These are phyloP conservation scores for Eueremaeus valkanovi DNA, from an alignment of 2,888 invertebrate genomes.

Conservation along the genomic window DNA sequence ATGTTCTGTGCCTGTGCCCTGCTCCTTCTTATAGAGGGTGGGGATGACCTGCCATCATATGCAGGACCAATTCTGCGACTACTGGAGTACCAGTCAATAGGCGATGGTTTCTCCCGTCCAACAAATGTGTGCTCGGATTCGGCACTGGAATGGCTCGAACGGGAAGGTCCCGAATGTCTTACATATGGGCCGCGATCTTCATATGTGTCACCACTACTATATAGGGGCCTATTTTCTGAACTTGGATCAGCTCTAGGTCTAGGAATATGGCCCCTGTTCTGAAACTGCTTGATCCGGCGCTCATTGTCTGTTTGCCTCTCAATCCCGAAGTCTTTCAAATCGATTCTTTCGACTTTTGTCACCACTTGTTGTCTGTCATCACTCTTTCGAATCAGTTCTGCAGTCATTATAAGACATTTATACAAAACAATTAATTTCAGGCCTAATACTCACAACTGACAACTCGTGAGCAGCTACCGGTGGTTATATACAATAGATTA, in stretches of 20 bases:
- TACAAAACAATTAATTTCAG: neutral
- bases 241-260: neutral
- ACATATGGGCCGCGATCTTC: too few relatives aligned
- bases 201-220: too few relatives aligned
- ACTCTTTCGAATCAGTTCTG: neutral
- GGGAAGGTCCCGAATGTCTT: too few relatives aligned
- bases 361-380: conserved; percentile 3
- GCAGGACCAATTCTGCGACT: neutral
- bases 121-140: too few relatives aligned
- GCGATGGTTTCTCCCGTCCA: neutral
- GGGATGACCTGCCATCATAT: neutral
- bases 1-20: too few relatives aligned
- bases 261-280: neutral
- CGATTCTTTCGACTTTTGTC: conserved; percentile 19
- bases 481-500: too few relatives aligned
- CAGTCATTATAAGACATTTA: too few relatives aligned
- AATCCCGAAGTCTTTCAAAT: conserved; percentile 17
- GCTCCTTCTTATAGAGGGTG: neutral
- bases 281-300: neutral
- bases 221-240: neutral
- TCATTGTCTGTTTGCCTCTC: neutral
- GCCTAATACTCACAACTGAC: too few relatives aligned
- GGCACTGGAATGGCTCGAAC: too few relatives aligned
- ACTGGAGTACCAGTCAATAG: neutral
- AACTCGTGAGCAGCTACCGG: too few relatives aligned